A percentile compares a stretch with the other conserved stretches of the same genome.
phyloP scores from a whole-genome alignment of 2,113 vertebrate species.

The Cyphomyrus discorhynchus region DNA sequence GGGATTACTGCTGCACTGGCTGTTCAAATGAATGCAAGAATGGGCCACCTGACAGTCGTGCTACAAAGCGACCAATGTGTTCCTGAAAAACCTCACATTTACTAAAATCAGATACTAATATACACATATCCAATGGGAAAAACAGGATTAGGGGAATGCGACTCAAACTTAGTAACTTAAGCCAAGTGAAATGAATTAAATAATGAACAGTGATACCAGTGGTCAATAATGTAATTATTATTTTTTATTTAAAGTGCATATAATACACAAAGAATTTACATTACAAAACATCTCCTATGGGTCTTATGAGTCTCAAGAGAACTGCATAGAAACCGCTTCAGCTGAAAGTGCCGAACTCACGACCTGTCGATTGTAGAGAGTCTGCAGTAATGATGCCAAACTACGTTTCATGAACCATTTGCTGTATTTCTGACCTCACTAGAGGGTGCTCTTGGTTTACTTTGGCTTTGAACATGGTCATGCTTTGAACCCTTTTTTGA shows the following conservation, averaged over 20 bases:
- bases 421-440: background rate
- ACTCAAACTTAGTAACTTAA: background rate
- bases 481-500: background rate
- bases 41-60: background rate
- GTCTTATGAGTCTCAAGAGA: background rate
- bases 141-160: background rate
- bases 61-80: background rate
- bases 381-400: background rate
- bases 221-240: background rate
- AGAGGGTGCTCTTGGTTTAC: background rate
- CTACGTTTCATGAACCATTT: background rate
- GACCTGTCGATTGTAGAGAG: background rate
- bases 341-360: background rate
- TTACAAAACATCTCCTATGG: background rate
- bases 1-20: background rate
- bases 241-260: too few relatives aligned
- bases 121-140: background rate
- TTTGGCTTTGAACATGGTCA: background rate
- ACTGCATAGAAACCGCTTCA: background rate
- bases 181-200: background rate
- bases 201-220: background rate
- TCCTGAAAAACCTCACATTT: background rate
- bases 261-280: background rate
- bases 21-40: background rate
- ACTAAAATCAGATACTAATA: background rate